phyloP scores from a whole-genome alignment of 2,797 vertebrate genomes.

The Anniella stebbinsi region DNA sequence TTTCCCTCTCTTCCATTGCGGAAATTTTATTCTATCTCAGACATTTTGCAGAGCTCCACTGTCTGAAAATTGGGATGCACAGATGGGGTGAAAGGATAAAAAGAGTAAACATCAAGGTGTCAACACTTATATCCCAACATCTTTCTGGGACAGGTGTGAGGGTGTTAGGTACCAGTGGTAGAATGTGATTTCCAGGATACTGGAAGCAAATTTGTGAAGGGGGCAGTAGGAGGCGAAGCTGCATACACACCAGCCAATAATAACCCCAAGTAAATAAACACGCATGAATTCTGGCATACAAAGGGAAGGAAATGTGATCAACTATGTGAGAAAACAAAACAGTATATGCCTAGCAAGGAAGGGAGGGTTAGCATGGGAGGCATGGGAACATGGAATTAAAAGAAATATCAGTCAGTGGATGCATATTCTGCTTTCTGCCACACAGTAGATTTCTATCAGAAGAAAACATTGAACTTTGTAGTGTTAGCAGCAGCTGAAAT shows the following conservation, averaged over 20 bases:
- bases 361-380: not conserved
- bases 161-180: not conserved
- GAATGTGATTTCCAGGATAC: constrained; percentile 25
- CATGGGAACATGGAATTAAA: constrained; percentile 60
- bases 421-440: constrained; percentile 74
- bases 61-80: constrained; percentile 39
- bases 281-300: constrained; percentile 8
- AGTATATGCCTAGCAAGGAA: constrained; percentile 31
- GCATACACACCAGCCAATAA: not conserved
- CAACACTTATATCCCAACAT: constrained; percentile 9
- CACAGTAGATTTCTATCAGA: constrained; percentile 77
- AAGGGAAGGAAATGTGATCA: constrained; percentile 30
- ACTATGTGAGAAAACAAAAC: constrained; percentile 37
- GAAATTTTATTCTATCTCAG: constrained; percentile 27
- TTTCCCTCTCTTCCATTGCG: constrained; percentile 27
- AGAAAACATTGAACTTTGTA: constrained; percentile 92
- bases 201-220: not conserved
- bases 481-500: constrained; percentile 90
- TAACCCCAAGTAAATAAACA: constrained; percentile 26
- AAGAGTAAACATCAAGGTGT: constrained; percentile 19
- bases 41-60: constrained; percentile 38
- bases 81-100: not conserved
- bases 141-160: not conserved
- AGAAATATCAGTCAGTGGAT: constrained; percentile 73
- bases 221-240: constrained; percentile 26